Base-by-base conservation (phyloP, 1,140 invertebrate genomes). In the Andrena cerasifolii region DNA sequence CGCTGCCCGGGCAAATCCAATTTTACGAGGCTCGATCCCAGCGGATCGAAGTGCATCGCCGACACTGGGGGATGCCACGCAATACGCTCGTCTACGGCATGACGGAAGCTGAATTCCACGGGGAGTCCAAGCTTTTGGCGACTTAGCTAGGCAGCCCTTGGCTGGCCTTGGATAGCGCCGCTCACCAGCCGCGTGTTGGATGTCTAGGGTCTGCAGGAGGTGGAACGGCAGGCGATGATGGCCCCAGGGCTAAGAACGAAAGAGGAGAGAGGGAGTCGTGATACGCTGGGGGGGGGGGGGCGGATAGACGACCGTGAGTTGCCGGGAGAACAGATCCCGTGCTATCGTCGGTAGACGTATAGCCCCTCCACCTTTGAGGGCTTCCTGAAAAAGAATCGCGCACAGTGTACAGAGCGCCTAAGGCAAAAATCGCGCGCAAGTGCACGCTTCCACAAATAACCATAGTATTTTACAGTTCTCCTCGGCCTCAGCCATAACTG, bases 11-110 rank as follows among this genome's bases (percentile, higher is more conserved):
- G 67, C 81, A 84, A 84, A 84, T 85, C 83, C 78, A 85, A 85
- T 85, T 85, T 85, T 84, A 85, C 83, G 82, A 85, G 75, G 82
- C 82, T 66, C 78, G 82, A 85, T 84, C 82, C 78, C 82, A 66
- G 21, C 51, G 82, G 82, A 79, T 84, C 71, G 82, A 78, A 81
- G 82, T 85, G 83, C 83, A 85, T 84, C 83, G 53, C 65, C 65
- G 56, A 81, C 82, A 79, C 65, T 63, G 47, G 33, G 80, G 78
- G 78, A 85, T 65, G 72, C 72, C 62, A 72, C 82, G 82, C 83
- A 76, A 80, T 84, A 80, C 83, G 66, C 72, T 66, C 53, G 66
- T 68, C 76, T 72, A 47, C 49, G 56, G 63, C 68, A 84, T 84
- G 66, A 84, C 81, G 82, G 82, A 68, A 75, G 78, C 67, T 68